These are phyloP conservation scores for Cebidichthys violaceus DNA, from an alignment of 2,113 vertebrate species.

Conservation along the genomic window DNA sequence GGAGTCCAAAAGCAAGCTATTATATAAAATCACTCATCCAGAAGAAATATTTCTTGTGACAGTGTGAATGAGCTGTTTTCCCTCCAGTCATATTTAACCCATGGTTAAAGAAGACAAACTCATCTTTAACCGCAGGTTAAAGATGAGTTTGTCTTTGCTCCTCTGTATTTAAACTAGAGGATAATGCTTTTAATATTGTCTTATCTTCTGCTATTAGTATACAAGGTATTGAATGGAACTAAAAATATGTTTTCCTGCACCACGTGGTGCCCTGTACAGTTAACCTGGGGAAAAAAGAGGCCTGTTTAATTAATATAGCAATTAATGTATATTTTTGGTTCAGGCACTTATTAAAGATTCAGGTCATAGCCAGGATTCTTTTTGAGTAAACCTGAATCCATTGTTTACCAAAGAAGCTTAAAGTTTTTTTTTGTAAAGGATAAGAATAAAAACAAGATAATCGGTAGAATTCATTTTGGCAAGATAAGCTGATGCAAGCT, in stretches of 20 bases:
- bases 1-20: slow-evolving; percentile 8
- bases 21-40: slow-evolving; percentile 29
- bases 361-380: slow-evolving; percentile 10
- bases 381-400: slow-evolving; percentile 38
- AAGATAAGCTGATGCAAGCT: slow-evolving; percentile 37
- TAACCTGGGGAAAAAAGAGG: background rate
- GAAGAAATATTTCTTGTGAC: slow-evolving; percentile 4
- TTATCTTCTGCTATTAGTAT: slow-evolving; percentile 3
- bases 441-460: slow-evolving; percentile 33
- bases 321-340: slow-evolving; percentile 14
- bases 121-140: slow-evolving; percentile 1
- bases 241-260: background rate
- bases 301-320: slow-evolving; percentile 12
- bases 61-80: slow-evolving; percentile 15
- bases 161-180: background rate
- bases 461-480: slow-evolving; percentile 47
- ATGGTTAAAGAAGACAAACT: background rate
- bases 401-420: slow-evolving; percentile 47
- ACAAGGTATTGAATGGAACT: background rate
- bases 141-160: background rate
- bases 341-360: slow-evolving; percentile 21
- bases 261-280: background rate
- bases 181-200: background rate
- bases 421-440: slow-evolving; percentile 31
- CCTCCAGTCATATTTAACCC: slow-evolving; percentile 15